Evolutionary conservation across 92 coral and sea anemone species (phyloP), one percentile per base, ranked within the genome.

Genomic region (Paramuricea clavata): DNA sequence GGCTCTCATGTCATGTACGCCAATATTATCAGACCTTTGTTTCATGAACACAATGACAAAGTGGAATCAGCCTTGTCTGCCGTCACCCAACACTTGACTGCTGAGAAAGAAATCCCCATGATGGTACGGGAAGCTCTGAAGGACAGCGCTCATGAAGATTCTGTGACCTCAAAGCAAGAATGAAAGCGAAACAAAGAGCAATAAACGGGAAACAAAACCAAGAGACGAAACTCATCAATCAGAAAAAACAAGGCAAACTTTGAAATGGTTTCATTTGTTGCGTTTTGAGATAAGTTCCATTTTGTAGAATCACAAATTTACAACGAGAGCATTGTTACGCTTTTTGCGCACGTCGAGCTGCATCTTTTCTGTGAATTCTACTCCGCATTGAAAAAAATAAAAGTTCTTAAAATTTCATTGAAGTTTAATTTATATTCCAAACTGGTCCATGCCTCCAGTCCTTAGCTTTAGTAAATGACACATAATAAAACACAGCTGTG

Each of bases 1-100:
- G 99, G 99, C 22, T 93, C 98, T 0, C 79, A 76, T 6, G 87
- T 91, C 39, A 90, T 94, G 79, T 97, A 94, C 81, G 81, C 78
- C 71, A 49, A 87, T 43, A 64, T 97, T 25, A 91, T 97, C 19
- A 82, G 98, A 23, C 99, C 99, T 1, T 82, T 97, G 57, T 95
- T 94, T 47, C 90, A 94, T 90, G 83, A 92, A 81, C 97, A 97
- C 87, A 95, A 89, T 41, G 90, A 87, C 76, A 76, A 88, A 33
- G 92, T 94, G 61, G 97, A 97, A 69, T 90, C 85, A 5, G 95
- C 93, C 25, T 81, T 97, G 60, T 88, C 93, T 8, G 86, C 92
- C 42, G 89, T 94, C 26, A 98, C 98, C 32, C 92, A 90, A 42
- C 92, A 86, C 69, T 85, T 97, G 73, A 59, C 84, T 1, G 84